Conservation (phyloP, 1,140 invertebrate species). For the Bicyclus anynana region DNA sequence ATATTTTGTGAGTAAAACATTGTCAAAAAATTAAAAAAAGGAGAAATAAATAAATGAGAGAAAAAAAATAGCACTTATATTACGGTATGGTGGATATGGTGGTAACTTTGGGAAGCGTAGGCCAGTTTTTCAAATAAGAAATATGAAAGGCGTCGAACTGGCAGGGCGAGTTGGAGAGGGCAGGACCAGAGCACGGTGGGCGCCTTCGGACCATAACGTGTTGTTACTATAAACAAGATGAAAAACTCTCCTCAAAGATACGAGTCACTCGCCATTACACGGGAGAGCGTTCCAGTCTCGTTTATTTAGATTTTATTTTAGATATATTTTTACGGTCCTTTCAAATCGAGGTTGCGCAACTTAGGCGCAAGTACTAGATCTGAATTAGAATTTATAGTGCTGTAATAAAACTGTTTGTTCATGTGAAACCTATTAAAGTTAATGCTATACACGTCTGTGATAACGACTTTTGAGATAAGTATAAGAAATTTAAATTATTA, state of each 20-base stretch:
- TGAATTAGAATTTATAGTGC: not conserved
- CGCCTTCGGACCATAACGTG: conserved; percentile 29
- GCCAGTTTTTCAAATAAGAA: conserved; percentile 39
- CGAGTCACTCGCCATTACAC: conserved; percentile 20
- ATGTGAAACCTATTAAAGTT: not conserved
- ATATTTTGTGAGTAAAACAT: too few species aligned
- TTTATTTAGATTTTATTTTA: conserved; percentile 18
- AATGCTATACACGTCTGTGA: not conserved
- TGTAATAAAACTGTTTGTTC: not conserved
- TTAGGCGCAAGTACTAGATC: not conserved
- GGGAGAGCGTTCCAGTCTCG: conserved; percentile 18
- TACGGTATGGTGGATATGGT: too few species aligned
- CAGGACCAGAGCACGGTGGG: conserved; percentile 31
- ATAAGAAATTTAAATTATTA: too few species aligned
- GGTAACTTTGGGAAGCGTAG: conserved; percentile 35
- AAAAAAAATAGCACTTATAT: too few species aligned
- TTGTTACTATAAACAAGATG: conserved; percentile 59
- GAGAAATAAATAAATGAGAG: too few species aligned
- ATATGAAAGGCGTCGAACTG: conserved; percentile 32
- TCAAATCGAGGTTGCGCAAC: not conserved
- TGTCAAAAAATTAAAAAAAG: too few species aligned
- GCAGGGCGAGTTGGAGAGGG: not conserved
- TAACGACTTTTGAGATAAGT: too few species aligned
- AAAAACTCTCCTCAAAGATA: conserved; percentile 26
- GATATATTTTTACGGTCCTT: conserved; percentile 5